A percentile compares a stretch with the other conserved stretches of the same genome.
Evolutionary conservation across 2,888 invertebrate genomes (phyloP).

Genomic region (Cyaniris semiargus): DNA sequence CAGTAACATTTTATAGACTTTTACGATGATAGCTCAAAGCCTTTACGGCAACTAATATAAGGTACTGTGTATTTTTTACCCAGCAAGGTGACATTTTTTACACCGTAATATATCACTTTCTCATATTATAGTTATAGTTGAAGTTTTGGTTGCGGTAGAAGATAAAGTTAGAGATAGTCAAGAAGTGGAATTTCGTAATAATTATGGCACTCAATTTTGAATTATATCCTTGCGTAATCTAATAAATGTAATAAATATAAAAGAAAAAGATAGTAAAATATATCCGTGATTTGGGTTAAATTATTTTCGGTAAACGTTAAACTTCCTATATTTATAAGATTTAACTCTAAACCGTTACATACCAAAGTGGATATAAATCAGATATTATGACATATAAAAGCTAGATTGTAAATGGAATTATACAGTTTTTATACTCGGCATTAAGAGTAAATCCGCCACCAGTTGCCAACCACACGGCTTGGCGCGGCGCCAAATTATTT

Average conservation of each 20-base stretch:
- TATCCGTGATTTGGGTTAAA: not conserved
- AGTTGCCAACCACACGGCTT: constrained; percentile 65
- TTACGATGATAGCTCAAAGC: constrained; percentile 27
- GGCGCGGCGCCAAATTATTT: constrained; percentile 74
- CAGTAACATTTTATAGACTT: constrained; percentile 31
- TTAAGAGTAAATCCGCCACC: constrained; percentile 65
- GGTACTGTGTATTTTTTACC: not conserved
- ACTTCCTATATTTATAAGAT: not conserved
- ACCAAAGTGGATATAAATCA: not conserved
- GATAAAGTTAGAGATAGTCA: too few relatives aligned
- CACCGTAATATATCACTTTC: not conserved
- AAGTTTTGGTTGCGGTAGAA: too few relatives aligned
- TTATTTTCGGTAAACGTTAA: not conserved
- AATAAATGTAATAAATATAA: not conserved
- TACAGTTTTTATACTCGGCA: constrained; percentile 35
- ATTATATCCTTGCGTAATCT: too few relatives aligned
- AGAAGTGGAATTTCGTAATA: too few relatives aligned
- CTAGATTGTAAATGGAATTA: constrained; percentile 29
- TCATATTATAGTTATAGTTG: not conserved
- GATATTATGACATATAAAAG: constrained; percentile 8
- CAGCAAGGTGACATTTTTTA: not conserved
- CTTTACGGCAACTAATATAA: constrained; percentile 23
- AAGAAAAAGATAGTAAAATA: not conserved
- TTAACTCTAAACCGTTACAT: not conserved
- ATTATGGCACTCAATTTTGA: too few relatives aligned